Percentiles rank a stretch among this genome's conserved stretches.
Conservation (phyloP, 1,140 invertebrate genomes). For the Idris sp. region DNA sequence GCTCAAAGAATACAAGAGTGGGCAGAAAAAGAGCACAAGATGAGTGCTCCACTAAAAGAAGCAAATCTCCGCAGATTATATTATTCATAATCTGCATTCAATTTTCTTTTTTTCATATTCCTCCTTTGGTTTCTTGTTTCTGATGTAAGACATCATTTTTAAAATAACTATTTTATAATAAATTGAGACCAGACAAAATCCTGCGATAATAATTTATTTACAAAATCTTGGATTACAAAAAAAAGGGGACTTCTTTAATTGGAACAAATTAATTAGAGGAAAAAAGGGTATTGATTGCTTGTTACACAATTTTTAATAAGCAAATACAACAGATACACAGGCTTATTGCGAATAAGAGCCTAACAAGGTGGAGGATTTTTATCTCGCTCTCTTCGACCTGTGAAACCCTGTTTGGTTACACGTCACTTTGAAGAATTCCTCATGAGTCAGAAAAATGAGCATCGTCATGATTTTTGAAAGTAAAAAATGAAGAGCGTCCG, state of each 20-base stretch:
- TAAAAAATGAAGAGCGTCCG: constrained; percentile 75
- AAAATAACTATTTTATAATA: too few species aligned
- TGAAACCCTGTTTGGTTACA: constrained; percentile 74
- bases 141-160: constrained; percentile 15
- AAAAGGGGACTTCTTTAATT: too few species aligned
- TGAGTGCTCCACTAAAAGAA: constrained; percentile 27
- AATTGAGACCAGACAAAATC: too few species aligned
- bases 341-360: too few species aligned
- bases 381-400: too few species aligned
- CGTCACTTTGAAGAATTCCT: constrained; percentile 79
- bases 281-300: too few species aligned
- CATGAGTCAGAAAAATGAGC: constrained; percentile 79
- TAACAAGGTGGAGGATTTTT: too few species aligned
- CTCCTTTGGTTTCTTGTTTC: constrained; percentile 31
- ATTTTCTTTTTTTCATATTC: constrained; percentile 60
- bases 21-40: constrained; percentile 56
- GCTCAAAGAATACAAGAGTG: constrained; percentile 53
- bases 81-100: constrained; percentile 61
- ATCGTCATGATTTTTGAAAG: constrained; percentile 80
- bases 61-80: constrained; percentile 56
- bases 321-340: too few species aligned
- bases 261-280: too few species aligned
- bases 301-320: too few species aligned
- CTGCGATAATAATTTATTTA: too few species aligned
- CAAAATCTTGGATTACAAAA: too few species aligned